A percentile compares a stretch with the other conserved stretches of the same genome.
Conservation (phyloP, 2,888 invertebrate genomes). For the Patella pellucida region DNA sequence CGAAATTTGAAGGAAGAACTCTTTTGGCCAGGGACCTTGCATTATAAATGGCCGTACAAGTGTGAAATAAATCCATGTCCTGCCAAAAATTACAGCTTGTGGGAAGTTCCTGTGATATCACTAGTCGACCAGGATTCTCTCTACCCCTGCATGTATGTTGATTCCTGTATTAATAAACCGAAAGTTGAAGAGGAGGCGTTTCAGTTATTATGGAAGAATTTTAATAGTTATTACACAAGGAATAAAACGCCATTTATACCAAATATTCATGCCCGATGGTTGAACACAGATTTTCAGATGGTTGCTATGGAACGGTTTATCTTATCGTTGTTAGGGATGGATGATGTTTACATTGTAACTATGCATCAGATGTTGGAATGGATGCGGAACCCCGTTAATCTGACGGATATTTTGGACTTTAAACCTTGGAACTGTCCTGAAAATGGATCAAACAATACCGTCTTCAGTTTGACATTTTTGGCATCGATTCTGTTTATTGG, state of each 20-base stretch:
- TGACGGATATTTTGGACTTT: conserved; percentile 15
- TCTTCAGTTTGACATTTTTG: too few relatives aligned
- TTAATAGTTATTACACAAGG: conserved; percentile 78
- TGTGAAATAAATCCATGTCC: conserved; percentile 26
- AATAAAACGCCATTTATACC: conserved; percentile 83
- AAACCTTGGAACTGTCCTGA: conserved; percentile 24
- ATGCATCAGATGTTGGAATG: conserved; percentile 27
- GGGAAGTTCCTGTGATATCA: conserved; percentile 30
- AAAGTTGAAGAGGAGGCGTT: conserved; percentile 31
- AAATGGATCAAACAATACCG: not conserved
- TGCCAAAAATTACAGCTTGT: conserved; percentile 18
- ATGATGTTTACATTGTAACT: conserved; percentile 30
- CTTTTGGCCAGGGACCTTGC: conserved; percentile 22
- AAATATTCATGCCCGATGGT: conserved; percentile 86
- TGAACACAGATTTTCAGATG: conserved; percentile 66
- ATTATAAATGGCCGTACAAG: conserved; percentile 20
- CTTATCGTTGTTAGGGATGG: conserved; percentile 16
- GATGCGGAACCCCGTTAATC: conserved; percentile 22
- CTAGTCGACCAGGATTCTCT: conserved; percentile 18
- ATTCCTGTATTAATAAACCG: conserved; percentile 25
- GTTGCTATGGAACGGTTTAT: conserved; percentile 32
- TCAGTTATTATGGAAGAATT: conserved; percentile 79
- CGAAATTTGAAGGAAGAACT: not conserved
- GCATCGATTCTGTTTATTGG: too few relatives aligned
- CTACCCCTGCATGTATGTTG: conserved; percentile 25